Evolutionary conservation across 92 coral and sea anemone species (phyloP).

Genomic region (Virgularia gustaviana): DNA sequence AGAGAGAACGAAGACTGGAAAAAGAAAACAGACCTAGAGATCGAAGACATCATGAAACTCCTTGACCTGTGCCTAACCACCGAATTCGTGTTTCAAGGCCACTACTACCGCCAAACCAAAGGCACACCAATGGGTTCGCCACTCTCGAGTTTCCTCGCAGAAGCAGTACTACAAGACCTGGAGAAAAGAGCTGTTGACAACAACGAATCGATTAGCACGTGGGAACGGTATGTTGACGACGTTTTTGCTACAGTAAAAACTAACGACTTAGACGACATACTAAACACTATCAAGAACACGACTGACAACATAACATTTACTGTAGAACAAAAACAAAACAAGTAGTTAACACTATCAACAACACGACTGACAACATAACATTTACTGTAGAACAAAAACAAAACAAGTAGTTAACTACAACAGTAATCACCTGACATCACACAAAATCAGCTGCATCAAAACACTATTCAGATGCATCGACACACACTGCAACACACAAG

Average conservation of each 20-base stretch:
- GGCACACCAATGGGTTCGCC: slow-evolving; percentile 42
- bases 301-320: neutral
- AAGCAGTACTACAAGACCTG: slow-evolving; percentile 36
- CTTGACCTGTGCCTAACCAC: slow-evolving; percentile 30
- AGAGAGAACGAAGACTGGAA: neutral
- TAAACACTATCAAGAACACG: neutral
- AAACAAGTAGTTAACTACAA: neutral
- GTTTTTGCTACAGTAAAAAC: slow-evolving; percentile 1
- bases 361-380: neutral
- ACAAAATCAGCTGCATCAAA: no score
- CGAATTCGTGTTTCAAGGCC: slow-evolving; percentile 23
- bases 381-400: neutral
- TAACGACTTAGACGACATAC: neutral
- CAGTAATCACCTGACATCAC: no score
- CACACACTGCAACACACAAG: no score
- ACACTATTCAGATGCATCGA: no score
- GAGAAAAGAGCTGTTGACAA: slow-evolving; percentile 11
- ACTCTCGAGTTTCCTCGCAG: slow-evolving; percentile 36
- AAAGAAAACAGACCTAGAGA: neutral
- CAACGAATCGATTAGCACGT: slow-evolving; percentile 2
- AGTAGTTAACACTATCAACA: neutral
- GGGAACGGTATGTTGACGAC: slow-evolving; percentile 38
- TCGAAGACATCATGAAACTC: neutral
- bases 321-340: neutral
- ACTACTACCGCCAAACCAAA: slow-evolving; percentile 17